Percentiles rank a stretch among this genome's conserved stretches.
These are phyloP conservation scores for Pseudochromis fuscus DNA, from an alignment of 2,797 vertebrate species.

Conservation along the genomic window DNA sequence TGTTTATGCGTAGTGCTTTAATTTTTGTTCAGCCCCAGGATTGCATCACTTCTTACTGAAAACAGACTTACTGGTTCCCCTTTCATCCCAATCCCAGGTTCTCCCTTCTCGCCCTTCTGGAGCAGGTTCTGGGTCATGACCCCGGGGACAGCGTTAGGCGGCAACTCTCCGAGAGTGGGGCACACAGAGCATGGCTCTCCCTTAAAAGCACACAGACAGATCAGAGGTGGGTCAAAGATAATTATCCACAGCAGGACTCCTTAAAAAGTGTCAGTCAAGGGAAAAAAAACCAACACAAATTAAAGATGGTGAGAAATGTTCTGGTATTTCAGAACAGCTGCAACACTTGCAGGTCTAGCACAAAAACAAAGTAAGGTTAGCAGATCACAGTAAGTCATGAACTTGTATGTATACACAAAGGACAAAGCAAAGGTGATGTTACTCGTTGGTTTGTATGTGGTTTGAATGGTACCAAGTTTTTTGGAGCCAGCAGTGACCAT, in stretches of 20 bases:
- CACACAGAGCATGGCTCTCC: constrained; percentile 90
- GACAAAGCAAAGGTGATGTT: too few relatives aligned
- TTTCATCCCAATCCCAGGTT: constrained; percentile 71
- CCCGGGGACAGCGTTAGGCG: constrained; percentile 46
- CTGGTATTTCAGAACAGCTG: neutral
- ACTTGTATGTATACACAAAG: too few relatives aligned
- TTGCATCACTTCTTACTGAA: neutral
- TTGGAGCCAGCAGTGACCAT: too few relatives aligned
- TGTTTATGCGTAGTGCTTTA: constrained; percentile 1
- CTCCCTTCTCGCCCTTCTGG: constrained; percentile 72
- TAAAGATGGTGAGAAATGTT: neutral
- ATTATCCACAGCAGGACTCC: neutral
- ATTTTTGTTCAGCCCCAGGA: constrained; percentile 10
- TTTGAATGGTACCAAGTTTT: too few relatives aligned
- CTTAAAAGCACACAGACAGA: constrained; percentile 71
- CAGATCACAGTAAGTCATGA: too few relatives aligned
- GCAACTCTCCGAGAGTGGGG: constrained; percentile 64
- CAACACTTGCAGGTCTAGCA: neutral
- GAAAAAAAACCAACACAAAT: constrained; percentile 9
- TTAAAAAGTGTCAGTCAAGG: neutral
- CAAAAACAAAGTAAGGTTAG: neutral
- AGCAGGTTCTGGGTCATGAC: constrained; percentile 35
- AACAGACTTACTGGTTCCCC: constrained; percentile 84
- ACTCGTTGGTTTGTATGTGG: too few relatives aligned
- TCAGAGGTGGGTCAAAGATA: neutral